Evolutionary conservation across 2,888 invertebrate species (phyloP), one percentile per base, ranked within the genome.

Genomic region (Melanostoma scalare): DNA sequence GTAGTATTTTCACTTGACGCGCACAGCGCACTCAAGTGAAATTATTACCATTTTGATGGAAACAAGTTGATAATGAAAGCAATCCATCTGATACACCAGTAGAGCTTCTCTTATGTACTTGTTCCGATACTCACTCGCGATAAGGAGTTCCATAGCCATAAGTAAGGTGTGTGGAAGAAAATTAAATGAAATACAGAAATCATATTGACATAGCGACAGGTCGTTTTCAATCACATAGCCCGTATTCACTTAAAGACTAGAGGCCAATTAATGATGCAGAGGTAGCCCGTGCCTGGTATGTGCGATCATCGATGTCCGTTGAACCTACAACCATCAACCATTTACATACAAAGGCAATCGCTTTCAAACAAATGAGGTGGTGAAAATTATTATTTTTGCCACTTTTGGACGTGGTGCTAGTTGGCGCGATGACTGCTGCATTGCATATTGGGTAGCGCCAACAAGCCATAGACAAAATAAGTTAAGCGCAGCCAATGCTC

Each of bases 151-250:
- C 44, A 61, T 53, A 60, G 20, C 48, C n/a, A 48, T 10, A 20
- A 9, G 6, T 6, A 20, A 46, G 10, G 44, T 4, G 10, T 48
- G 9, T 20, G 63, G 55, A 50, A 56, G n/a, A 50, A 58, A 74
- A 58, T 67, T 38, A 35, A 74, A 67, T 63, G 56, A 56, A 67
- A 74, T 74, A 67, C 50, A 63, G 74, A 74, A 74, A 74, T 74
- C 58, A 56, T 67, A 74, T 75, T 75, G 75, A 53, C 58, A 74
- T 50, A 56, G 33, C 48, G 65, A 67, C 50, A 60, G 58, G 56
- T 48, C 50, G 65, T 33, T n/a, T 55, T 31, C 8, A 42, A 6
- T 6, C 42, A 3, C 3, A 9, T 9, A 9, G 9, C 9, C 42
- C 42, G 10, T 46, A 46, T 46, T 46, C 44, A 46, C 44, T 46